Evolutionary conservation across 2,113 vertebrate genomes (phyloP).

Genomic region (Ondatra zibethicus): DNA sequence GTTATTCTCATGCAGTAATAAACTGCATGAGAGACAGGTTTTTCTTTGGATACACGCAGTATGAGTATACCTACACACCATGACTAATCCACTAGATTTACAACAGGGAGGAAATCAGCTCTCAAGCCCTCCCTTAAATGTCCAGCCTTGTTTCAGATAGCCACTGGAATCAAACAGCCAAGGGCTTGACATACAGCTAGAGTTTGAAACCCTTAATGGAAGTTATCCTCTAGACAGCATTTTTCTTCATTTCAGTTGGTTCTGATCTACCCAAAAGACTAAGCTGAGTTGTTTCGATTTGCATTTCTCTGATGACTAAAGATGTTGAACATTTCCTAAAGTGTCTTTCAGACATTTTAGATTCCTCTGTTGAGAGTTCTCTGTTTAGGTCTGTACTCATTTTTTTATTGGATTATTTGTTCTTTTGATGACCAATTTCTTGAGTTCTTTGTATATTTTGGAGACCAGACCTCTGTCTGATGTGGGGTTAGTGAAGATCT

Average conservation of each 20-base stretch:
- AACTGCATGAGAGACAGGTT: not conserved
- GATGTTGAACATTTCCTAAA: no score
- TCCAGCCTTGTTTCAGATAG: not conserved
- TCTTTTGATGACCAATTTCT: no score
- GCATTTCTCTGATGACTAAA: no score
- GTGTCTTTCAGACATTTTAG: no score
- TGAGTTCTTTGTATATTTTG: no score
- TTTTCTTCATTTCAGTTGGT: not conserved
- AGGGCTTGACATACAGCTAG: not conserved
- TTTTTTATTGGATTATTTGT: no score
- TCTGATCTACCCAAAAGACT: not conserved
- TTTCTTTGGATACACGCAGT: not conserved
- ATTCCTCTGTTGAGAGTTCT: no score
- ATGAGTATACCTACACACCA: not conserved
- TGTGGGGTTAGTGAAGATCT: no score
- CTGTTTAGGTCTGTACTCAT: no score
- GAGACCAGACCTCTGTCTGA: no score
- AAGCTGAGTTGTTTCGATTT: not conserved
- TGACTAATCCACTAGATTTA: not conserved
- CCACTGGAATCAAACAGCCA: not conserved
- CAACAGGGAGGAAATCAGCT: not conserved
- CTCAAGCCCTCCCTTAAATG: not conserved
- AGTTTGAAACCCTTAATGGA: not conserved
- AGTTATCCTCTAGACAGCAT: not conserved
- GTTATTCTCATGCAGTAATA: not conserved